Evolutionary conservation across 2,113 vertebrate species (phyloP).

Genomic region (Myotis yumanensis): DNA sequence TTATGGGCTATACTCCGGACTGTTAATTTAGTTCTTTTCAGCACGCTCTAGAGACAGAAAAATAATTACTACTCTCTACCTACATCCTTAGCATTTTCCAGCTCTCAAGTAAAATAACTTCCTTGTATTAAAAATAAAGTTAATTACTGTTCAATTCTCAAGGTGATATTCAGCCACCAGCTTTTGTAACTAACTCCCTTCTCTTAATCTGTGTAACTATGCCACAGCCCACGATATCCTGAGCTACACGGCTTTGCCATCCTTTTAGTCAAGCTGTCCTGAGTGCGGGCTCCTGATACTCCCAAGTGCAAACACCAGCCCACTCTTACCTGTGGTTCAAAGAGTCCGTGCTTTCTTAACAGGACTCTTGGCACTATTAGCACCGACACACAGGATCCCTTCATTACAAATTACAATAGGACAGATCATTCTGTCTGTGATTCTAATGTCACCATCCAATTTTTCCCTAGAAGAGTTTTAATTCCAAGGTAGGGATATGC

Average conservation of each 20-base stretch:
- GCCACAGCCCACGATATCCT: background rate
- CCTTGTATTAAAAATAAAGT: constrained; percentile 61
- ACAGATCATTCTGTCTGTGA: background rate
- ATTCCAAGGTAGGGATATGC: background rate
- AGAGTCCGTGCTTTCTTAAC: background rate
- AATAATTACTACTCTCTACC: constrained; percentile 58
- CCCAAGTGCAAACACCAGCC: background rate
- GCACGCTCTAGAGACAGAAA: constrained; percentile 35
- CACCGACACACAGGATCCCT: background rate
- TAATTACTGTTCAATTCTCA: constrained; percentile 68
- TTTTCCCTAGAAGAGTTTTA: background rate
- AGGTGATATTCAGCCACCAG: constrained; percentile 1
- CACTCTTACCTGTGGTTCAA: background rate
- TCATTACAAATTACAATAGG: background rate
- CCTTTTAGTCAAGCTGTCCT: background rate
- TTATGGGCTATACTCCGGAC: background rate
- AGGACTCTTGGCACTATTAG: background rate
- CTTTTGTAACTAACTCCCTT: background rate
- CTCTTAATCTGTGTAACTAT: background rate
- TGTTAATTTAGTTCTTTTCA: background rate
- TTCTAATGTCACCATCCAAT: background rate
- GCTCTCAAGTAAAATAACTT: constrained; percentile 49
- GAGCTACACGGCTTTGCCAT: background rate
- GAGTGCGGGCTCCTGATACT: background rate
- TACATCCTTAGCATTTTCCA: constrained; percentile 40